These are phyloP conservation scores for Haliclona indistincta DNA, from an alignment of 37 sponge, comb jelly and placozoan genomes.

Conservation along the genomic window DNA sequence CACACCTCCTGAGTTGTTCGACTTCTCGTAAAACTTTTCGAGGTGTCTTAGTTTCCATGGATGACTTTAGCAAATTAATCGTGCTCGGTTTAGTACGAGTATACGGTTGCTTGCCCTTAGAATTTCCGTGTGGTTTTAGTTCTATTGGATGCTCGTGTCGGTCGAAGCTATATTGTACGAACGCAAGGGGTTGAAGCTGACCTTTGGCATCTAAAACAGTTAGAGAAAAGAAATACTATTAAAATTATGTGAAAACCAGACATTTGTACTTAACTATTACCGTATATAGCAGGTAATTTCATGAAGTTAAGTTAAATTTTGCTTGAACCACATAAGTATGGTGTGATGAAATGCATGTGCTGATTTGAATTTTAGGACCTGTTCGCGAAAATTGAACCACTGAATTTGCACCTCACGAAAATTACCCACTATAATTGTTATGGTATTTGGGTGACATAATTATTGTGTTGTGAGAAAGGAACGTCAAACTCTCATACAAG, in stretches of 20 bases:
- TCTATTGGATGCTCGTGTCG: constrained; percentile 19
- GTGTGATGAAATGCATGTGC: too few relatives aligned
- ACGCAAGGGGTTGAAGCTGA: constrained; percentile 10
- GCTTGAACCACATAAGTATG: too few relatives aligned
- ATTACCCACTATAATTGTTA: too few relatives aligned
- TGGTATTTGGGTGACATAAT: too few relatives aligned
- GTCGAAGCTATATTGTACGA: constrained; percentile 28
- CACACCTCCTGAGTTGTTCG: constrained; percentile 18
- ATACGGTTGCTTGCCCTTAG: neutral
- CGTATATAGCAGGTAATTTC: too few relatives aligned
- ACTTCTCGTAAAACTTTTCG: constrained; percentile 15
- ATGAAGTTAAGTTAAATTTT: too few relatives aligned
- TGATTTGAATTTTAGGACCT: too few relatives aligned
- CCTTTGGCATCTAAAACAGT: neutral
- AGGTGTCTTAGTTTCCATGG: constrained; percentile 2
- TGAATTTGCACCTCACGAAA: too few relatives aligned
- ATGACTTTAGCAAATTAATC: neutral
- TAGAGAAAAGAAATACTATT: neutral
- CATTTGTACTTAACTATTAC: too few relatives aligned
- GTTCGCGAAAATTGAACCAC: too few relatives aligned
- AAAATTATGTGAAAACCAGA: neutral
- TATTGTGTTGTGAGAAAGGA: too few relatives aligned
- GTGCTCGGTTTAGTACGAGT: constrained; percentile 38
- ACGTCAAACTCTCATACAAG: too few relatives aligned
- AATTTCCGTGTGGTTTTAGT: constrained; percentile 18